Conservation (phyloP, 2,113 vertebrate species). For the Zosterops hypoxanthus region DNA sequence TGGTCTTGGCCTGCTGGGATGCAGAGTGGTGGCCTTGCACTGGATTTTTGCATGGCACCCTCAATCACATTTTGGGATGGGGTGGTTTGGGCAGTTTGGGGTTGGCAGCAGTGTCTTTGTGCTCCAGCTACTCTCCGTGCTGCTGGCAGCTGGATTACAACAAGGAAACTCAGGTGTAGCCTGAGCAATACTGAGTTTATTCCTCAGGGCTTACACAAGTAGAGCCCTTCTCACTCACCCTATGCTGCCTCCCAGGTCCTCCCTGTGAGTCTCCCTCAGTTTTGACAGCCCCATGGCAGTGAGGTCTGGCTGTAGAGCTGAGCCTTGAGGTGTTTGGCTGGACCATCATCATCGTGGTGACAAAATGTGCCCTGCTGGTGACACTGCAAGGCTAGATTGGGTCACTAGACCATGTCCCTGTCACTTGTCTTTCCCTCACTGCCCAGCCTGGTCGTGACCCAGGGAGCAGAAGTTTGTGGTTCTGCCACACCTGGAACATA, state of each 20-base stretch:
- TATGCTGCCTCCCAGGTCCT: background rate
- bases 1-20: background rate
- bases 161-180: fast-evolving
- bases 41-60: background rate
- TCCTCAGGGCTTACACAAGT: background rate
- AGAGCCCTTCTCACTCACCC: background rate
- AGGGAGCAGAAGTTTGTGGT: background rate
- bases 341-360: fast-evolving
- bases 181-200: fast-evolving
- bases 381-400: background rate
- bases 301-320: background rate
- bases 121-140: background rate
- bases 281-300: fast-evolving
- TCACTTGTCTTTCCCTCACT: fast-evolving
- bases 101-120: background rate
- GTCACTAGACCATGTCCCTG: fast-evolving
- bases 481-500: fast-evolving
- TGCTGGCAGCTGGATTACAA: background rate
- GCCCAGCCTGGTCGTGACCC: fast-evolving
- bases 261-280: fast-evolving
- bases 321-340: background rate
- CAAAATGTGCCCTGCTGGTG: background rate
- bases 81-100: fast-evolving
- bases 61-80: fast-evolving
- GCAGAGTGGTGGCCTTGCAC: background rate